Evolutionary conservation across 2,113 vertebrate genomes (phyloP).

Genomic region (Sceloporus undulatus): DNA sequence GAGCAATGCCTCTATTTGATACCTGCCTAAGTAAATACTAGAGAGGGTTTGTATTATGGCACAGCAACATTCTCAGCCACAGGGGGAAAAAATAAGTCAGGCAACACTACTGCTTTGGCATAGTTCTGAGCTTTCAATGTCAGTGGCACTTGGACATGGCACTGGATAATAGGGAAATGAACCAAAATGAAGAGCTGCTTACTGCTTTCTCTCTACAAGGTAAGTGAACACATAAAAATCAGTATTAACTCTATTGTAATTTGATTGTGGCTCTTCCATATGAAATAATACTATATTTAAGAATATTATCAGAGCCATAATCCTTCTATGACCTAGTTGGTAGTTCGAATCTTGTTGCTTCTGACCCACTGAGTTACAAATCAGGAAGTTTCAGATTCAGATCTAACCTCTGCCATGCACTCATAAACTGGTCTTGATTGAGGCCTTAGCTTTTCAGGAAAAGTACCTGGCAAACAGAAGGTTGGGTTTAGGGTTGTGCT

Average conservation of each 20-base stretch:
- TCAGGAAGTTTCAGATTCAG: background rate
- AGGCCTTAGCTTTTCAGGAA: background rate
- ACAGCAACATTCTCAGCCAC: constrained; percentile 30
- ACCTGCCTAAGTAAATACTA: constrained; percentile 22
- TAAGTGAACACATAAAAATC: constrained; percentile 64
- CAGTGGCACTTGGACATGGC: constrained; percentile 68
- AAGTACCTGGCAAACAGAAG: background rate
- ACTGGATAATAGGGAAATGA: constrained; percentile 60
- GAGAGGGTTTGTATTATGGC: constrained; percentile 36
- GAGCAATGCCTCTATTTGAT: constrained; percentile 28
- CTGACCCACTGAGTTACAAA: background rate
- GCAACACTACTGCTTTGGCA: constrained; percentile 18
- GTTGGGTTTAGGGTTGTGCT: background rate
- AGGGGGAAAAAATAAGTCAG: background rate
- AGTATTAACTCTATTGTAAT: background rate
- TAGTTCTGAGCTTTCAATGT: constrained; percentile 6
- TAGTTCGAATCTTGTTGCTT: background rate
- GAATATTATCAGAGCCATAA: constrained; percentile 22
- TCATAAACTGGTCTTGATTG: background rate
- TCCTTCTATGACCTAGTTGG: constrained; percentile 25
- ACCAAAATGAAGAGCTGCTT: constrained; percentile 78
- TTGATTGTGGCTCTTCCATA: constrained; percentile 12
- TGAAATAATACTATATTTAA: background rate
- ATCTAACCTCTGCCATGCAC: background rate
- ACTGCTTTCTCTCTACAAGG: constrained; percentile 71